These are phyloP conservation scores for Drosophila paulistorum DNA, from an alignment of 1,140 invertebrate genomes.

Conservation along the genomic window DNA sequence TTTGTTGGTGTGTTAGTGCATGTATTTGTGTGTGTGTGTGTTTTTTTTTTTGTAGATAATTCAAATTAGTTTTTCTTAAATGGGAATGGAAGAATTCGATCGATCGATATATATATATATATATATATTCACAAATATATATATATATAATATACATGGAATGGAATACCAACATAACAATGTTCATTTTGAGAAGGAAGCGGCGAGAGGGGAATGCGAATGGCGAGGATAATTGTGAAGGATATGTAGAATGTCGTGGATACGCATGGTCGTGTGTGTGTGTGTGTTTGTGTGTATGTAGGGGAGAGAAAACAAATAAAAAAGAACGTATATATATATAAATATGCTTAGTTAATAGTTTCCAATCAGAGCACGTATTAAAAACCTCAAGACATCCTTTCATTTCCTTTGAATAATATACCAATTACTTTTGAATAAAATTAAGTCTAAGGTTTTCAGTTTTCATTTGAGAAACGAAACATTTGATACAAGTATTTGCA, in stretches of 20 bases:
- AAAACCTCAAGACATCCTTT: background rate
- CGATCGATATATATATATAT: constrained; percentile 22
- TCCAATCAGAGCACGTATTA: constrained; percentile 2
- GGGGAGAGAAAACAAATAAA: constrained; percentile 78
- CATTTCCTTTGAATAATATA: too few relatives aligned
- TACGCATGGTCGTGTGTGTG: constrained; percentile 53
- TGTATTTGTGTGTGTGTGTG: background rate
- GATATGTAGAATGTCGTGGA: constrained; percentile 6
- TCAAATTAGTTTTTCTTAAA: constrained; percentile 78
- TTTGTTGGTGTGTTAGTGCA: constrained; percentile 37
- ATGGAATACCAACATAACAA: constrained; percentile 2
- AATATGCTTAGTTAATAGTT: constrained; percentile 58
- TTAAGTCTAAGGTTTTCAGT: too few relatives aligned
- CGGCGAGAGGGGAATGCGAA: background rate
- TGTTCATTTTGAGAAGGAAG: background rate
- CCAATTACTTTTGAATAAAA: too few relatives aligned
- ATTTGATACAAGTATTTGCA: too few relatives aligned
- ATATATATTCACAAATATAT: too few relatives aligned
- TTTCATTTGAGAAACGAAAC: too few relatives aligned
- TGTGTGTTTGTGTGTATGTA: constrained; percentile 54
- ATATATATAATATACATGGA: background rate
- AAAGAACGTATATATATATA: constrained; percentile 66
- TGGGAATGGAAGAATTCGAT: constrained; percentile 49
- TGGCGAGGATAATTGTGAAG: background rate
- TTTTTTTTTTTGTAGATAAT: constrained; percentile 16